phyloP scores from a whole-genome alignment of 2,113 vertebrate genomes.

The Oncorhynchus keta region DNA sequence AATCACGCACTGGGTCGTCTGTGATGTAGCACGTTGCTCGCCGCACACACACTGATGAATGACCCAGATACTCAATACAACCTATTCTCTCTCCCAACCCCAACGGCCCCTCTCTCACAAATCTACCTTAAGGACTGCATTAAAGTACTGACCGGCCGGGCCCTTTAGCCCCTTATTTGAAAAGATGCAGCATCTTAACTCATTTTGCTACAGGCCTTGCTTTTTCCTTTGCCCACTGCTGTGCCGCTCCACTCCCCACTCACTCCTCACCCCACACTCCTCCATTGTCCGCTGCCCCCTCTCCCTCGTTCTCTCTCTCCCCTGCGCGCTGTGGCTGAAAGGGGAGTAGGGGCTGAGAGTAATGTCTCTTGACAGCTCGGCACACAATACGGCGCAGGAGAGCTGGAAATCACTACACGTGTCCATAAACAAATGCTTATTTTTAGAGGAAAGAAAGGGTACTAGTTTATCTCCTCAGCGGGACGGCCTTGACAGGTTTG shows the following conservation, averaged over 20 bases:
- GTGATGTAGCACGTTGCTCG: constrained; percentile 37
- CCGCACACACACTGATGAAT: constrained; percentile 22
- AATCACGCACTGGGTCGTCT: constrained; percentile 42
- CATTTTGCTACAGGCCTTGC: constrained; percentile 34
- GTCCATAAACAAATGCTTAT: constrained; percentile 64
- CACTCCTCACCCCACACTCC: not conserved
- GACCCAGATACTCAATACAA: constrained; percentile 61
- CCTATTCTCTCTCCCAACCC: constrained; percentile 30
- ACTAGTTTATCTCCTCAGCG: constrained; percentile 50
- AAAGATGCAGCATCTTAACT: constrained; percentile 24
- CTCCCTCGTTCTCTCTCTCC: constrained; percentile 4
- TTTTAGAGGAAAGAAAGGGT: constrained; percentile 53
- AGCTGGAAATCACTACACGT: constrained; percentile 51
- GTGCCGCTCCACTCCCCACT: not conserved
- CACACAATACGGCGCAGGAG: constrained; percentile 51
- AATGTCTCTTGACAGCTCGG: constrained; percentile 57
- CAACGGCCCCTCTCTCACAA: constrained; percentile 28
- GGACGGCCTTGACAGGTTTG: constrained; percentile 53
- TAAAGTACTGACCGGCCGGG: constrained; percentile 36
- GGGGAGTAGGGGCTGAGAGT: constrained; percentile 43
- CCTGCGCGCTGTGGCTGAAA: constrained; percentile 32
- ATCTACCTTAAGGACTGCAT: constrained; percentile 47
- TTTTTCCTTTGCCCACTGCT: not conserved
- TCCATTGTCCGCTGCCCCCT: constrained; percentile 10
- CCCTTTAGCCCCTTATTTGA: constrained; percentile 38